Evolutionary conservation across 2,113 vertebrate species (phyloP), one percentile per base, ranked within the genome.

Genomic region (Rhodinocichla rosea): DNA sequence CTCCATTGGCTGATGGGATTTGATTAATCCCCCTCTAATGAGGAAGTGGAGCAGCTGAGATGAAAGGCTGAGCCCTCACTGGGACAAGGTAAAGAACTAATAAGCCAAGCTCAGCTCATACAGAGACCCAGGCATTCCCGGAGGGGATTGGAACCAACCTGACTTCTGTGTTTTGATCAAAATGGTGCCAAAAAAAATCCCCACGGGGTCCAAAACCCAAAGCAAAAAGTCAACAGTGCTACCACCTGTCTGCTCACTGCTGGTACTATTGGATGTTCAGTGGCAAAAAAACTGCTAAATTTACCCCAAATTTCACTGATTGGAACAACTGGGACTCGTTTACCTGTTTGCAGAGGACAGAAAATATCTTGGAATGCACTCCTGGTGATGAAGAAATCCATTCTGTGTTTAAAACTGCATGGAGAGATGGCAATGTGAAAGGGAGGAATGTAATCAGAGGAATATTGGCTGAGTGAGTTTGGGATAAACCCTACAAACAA

Each of bases 1-100:
- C 71, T 86, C 55, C 88, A 35, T 50, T 79, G 83, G 78, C 94
- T 95, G 96, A 96, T 95, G 88, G 73, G 97, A 91, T 85, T 89
- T 77, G 64, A 79, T 77, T 97, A 97, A 97, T 97, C 95, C 96
- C 14, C 32, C 63, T 86, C 50, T 97, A 97, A 97, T 97, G 95
- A 97, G 97, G 97, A 96, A 97, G 95, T 81, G 71, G 55, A 71
- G 81, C 70, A 90, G 87, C 95, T 92, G 91, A 97, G 95, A 97
- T 97, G 91, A 97, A 97, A 97, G 92, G 22, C 44, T 77, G 63
- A 84, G 76, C 86, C 45, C 94, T 94, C 67, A 1, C 88, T 63
- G 90, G 68, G 95, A 79, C 77, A 14, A 94, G 95, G 80, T 19
- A 93, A 93, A 83, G 95, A 93, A 95, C 78, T 91, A 86, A 94